A percentile compares a stretch with the other conserved stretches of the same genome.
These are phyloP conservation scores for Apeira syringaria DNA, from an alignment of 2,888 invertebrate species.

Conservation along the genomic window DNA sequence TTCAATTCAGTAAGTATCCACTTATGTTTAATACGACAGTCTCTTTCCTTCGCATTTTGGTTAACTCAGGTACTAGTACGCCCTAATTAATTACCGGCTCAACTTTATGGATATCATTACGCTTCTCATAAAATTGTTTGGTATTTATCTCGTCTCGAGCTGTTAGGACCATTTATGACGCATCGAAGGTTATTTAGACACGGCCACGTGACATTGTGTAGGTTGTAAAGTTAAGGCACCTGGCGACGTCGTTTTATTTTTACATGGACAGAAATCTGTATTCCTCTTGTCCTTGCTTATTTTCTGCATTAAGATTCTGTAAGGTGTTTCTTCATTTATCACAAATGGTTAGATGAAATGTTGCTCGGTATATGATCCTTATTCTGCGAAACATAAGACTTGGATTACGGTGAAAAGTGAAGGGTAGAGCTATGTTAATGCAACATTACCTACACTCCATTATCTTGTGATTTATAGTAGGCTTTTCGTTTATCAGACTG, in stretches of 20 bases:
- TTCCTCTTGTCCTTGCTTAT: constrained; percentile 26
- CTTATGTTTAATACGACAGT: constrained; percentile 29
- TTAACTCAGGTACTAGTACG: constrained; percentile 19
- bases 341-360: constrained; percentile 32
- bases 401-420: constrained; percentile 27
- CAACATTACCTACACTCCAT: constrained; percentile 44
- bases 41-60: constrained; percentile 24
- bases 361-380: constrained; percentile 28
- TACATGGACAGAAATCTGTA: constrained; percentile 16
- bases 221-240: constrained; percentile 4
- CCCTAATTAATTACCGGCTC: constrained; percentile 14
- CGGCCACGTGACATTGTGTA: constrained; percentile 18
- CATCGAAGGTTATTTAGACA: constrained; percentile 14
- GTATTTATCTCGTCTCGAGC: constrained; percentile 10
- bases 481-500: constrained; percentile 33
- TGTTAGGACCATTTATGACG: constrained; percentile 14
- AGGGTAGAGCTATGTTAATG: constrained; percentile 53
- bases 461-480: constrained; percentile 51
- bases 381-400: constrained; percentile 30
- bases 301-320: constrained; percentile 43
- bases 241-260: constrained; percentile 7
- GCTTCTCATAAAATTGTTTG: constrained; percentile 7
- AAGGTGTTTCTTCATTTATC: constrained; percentile 43
- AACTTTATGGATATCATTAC: constrained; percentile 7
- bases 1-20: constrained; percentile 59